Evolutionary conservation across 2,113 vertebrate species (phyloP).

Genomic region (Tyrannus savana): DNA sequence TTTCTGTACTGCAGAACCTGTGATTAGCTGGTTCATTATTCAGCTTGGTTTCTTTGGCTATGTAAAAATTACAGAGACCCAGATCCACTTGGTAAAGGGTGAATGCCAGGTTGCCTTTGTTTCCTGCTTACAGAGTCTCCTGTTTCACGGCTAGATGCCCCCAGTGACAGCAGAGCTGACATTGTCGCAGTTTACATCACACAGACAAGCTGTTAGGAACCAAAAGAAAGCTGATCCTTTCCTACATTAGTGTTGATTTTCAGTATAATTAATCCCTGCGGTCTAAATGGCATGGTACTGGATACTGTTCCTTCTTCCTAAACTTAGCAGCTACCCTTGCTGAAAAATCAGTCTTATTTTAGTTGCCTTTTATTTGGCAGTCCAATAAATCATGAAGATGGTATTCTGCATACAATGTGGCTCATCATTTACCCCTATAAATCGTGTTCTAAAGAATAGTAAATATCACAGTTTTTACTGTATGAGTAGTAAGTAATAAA

Average conservation of each 20-base stretch:
- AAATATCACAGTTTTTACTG: conserved; percentile 28
- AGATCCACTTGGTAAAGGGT: not conserved
- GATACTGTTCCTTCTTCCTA: not conserved
- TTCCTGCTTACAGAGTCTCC: not conserved
- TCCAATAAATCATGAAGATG: conserved; percentile 4
- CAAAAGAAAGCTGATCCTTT: not conserved
- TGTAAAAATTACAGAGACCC: not conserved
- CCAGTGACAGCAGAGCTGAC: not conserved
- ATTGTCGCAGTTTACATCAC: not conserved
- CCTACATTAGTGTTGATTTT: not conserved
- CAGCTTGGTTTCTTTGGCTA: not conserved
- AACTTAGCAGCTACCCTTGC: not conserved
- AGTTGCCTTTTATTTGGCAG: conserved; percentile 22
- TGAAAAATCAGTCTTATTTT: not conserved
- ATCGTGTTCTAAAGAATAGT: conserved; percentile 31
- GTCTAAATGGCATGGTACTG: not conserved
- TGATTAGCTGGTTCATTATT: not conserved
- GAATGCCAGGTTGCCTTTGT: not conserved
- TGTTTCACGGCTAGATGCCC: not conserved
- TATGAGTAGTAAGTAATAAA: conserved; percentile 40
- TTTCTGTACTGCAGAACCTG: not conserved
- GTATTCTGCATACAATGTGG: not conserved
- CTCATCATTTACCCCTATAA: conserved; percentile 33
- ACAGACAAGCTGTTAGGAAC: not conserved
- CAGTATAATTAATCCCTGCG: conserved; percentile 5